Percentiles rank a stretch among this genome's conserved stretches.
phyloP scores from a whole-genome alignment of 2,113 vertebrate genomes.

The Urocitellus parryii region DNA sequence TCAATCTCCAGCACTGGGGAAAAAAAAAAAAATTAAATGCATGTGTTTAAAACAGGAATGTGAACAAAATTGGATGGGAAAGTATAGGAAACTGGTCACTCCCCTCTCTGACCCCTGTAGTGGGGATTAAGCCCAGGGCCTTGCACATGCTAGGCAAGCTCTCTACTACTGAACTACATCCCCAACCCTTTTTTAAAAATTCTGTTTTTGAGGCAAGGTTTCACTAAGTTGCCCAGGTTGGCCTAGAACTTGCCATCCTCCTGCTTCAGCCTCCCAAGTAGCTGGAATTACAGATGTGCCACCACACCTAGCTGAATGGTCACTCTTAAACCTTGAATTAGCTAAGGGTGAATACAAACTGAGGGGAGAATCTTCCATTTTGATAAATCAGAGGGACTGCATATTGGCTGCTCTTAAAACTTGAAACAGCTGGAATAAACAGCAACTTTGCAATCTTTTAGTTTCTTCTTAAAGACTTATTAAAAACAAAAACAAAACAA shows the following conservation, averaged over 20 bases:
- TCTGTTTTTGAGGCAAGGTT: too few species aligned
- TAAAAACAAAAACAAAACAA: neutral
- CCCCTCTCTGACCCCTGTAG: too few species aligned
- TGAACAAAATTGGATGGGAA: conserved; percentile 1
- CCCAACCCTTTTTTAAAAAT: too few species aligned
- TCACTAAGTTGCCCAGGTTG: too few species aligned
- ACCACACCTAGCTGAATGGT: neutral
- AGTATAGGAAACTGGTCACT: neutral
- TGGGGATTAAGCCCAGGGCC: too few species aligned
- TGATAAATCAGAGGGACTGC: neutral
- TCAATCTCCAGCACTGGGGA: neutral
- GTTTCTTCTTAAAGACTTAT: neutral
- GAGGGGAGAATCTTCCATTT: conserved; percentile 16
- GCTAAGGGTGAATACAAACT: neutral
- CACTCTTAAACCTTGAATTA: conserved; percentile 3
- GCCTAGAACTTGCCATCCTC: too few species aligned
- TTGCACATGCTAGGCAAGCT: too few species aligned
- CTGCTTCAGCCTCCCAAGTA: too few species aligned
- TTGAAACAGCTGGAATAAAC: conserved; percentile 16
- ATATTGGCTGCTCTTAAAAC: conserved; percentile 32
- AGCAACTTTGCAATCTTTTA: neutral
- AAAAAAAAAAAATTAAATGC: neutral
- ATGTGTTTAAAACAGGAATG: neutral
- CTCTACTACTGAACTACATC: too few species aligned
- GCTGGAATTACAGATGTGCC: too few species aligned